A percentile compares a stretch with the other conserved stretches of the same genome.
phyloP scores from a whole-genome alignment of 2,113 vertebrate species.

The Perognathus longimembris region DNA sequence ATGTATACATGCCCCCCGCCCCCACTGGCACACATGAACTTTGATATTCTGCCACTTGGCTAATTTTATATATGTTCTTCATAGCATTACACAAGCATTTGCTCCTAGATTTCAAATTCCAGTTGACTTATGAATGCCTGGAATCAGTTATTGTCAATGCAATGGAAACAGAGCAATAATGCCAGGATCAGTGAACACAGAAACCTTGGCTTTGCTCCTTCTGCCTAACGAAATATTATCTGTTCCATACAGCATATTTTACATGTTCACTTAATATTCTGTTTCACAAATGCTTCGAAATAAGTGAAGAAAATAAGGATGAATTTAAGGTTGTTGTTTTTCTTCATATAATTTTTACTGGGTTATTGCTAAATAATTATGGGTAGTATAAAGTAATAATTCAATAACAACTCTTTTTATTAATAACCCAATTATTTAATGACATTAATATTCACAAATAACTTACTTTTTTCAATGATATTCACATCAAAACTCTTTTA shows the following conservation, averaged over 20 bases:
- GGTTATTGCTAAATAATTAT: not conserved
- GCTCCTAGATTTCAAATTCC: conserved; percentile 50
- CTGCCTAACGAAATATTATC: not conserved
- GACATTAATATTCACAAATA: too few species aligned
- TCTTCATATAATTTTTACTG: not conserved
- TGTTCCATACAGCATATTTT: not conserved
- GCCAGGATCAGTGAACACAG: not conserved
- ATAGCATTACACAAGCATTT: not conserved
- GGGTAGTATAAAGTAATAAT: too few species aligned
- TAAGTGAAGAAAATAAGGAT: conserved; percentile 23
- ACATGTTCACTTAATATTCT: not conserved
- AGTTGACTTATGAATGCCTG: conserved; percentile 31
- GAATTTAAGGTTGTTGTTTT: not conserved
- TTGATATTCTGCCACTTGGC: not conserved
- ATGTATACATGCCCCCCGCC: too few species aligned
- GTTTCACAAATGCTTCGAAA: conserved; percentile 23
- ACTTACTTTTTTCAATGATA: not conserved
- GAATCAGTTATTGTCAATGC: conserved; percentile 18
- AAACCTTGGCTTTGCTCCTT: not conserved
- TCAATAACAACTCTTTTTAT: too few species aligned
- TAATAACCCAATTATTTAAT: too few species aligned
- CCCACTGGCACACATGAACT: not conserved
- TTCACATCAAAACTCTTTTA: not conserved
- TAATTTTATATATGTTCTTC: not conserved
- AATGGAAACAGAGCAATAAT: conserved; percentile 32